Evolutionary conservation across 2,113 vertebrate genomes (phyloP).

Genomic region (Colistium nudipinnis): DNA sequence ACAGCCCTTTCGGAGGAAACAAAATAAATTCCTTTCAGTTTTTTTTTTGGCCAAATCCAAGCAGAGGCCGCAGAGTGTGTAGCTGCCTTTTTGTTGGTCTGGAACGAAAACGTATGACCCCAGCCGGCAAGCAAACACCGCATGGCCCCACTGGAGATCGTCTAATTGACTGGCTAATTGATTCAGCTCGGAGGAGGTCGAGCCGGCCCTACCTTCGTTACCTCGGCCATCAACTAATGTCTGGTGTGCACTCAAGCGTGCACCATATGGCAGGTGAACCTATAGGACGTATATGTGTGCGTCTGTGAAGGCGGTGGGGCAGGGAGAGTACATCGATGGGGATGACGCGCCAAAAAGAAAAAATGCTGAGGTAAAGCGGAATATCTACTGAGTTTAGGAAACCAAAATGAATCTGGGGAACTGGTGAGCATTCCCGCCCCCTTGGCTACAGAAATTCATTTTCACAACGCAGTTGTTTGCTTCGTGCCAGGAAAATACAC

Average conservation of each 20-base stretch:
- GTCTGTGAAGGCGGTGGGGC: background rate
- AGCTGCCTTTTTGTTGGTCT: constrained; percentile 34
- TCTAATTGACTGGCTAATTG: constrained; percentile 71
- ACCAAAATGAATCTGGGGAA: background rate
- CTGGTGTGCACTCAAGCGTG: constrained; percentile 53
- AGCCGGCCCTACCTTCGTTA: constrained; percentile 49
- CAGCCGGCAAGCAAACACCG: constrained; percentile 37
- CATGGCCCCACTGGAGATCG: constrained; percentile 44
- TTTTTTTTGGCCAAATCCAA: constrained; percentile 36
- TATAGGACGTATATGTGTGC: constrained; percentile 3
- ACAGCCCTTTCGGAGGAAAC: constrained; percentile 44
- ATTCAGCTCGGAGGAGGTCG: constrained; percentile 62
- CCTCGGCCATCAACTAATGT: constrained; percentile 57
- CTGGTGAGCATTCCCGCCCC: background rate
- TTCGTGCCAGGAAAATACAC: background rate
- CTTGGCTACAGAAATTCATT: too few relatives aligned
- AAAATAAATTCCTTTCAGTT: constrained; percentile 37
- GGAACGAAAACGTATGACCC: constrained; percentile 53
- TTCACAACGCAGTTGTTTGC: too few relatives aligned
- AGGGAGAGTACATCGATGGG: constrained; percentile 11
- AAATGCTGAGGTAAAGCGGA: background rate
- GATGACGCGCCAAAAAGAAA: constrained; percentile 15
- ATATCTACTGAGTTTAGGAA: background rate
- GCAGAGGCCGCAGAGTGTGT: constrained; percentile 41
- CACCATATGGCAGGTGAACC: constrained; percentile 38